Base-by-base conservation (phyloP, 1,140 invertebrate genomes). In the Papilio dardanus region DNA sequence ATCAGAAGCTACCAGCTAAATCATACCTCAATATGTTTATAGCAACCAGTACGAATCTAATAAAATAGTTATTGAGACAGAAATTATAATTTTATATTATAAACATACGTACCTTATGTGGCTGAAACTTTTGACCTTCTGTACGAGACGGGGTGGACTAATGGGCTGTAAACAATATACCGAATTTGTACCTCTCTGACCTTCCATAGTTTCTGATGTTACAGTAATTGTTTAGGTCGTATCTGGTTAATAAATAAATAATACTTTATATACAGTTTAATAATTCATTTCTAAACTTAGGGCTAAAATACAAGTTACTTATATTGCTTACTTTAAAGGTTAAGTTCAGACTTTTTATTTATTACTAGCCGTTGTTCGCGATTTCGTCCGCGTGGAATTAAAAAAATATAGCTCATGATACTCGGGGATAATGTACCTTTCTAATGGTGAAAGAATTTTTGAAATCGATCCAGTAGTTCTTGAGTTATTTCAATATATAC, bases 101-200 rank as follows among this genome's bases (percentile, higher is more conserved):
- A 46, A 1, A 46, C 35, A 50, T 14, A 30, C 24, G 24, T 58
- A 58, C 54, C 10, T 28, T 58, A 12, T 62, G 3, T 62, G 54
- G 6, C 6, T 19, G n/a, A 62, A 62, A 62, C 54, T 54, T 24
- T 24, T 30, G 54, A 62, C 54, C 54, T 62, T 62, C 54, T 62
- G 54, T 5, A 3, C 12, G 54, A 62, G 24, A 24, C 24, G 54
- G 54, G 54, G 54, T 62, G 54, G 54, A 30, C 54, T 62, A 62
- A 62, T 62, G 54, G 54, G 24, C 54, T 28, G 54, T 62, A 28
- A 62, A 62, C 54, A 62, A 62, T 30, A 62, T 62, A 14, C 54
- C 54, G 12, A 62, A 62, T 62, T 62, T 14, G 12, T 62, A 24
- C 21, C 54, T 62, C n/a, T 50, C 12, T 14, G 54, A 62, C 54